Percentiles rank a stretch among this genome's conserved stretches.
Conservation (phyloP, 2,888 invertebrate genomes). For the Apamea sordens region DNA sequence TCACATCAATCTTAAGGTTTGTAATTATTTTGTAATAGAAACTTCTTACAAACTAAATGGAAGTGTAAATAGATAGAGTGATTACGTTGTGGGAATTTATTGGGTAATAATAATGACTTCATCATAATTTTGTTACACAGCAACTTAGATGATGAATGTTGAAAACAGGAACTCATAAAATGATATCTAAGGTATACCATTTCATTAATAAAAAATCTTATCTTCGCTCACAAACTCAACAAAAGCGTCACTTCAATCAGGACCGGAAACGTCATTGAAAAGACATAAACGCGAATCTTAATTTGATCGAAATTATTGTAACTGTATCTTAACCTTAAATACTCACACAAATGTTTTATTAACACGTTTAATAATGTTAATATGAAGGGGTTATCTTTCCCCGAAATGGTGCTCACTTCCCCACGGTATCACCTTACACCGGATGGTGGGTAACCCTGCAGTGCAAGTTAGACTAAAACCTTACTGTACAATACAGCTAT, state of each 20-base stretch:
- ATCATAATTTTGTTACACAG: conserved; percentile 36
- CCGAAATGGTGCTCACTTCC: conserved; percentile 81
- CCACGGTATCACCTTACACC: conserved; percentile 88
- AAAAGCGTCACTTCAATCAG: conserved; percentile 36
- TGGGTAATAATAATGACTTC: conserved; percentile 58
- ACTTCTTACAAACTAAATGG: conserved; percentile 59
- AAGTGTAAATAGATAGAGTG: conserved; percentile 62
- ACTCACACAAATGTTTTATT: conserved; percentile 46
- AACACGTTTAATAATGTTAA: conserved; percentile 68
- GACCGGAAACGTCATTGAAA: conserved; percentile 74
- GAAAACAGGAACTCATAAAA: conserved; percentile 16
- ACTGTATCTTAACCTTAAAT: conserved; percentile 47
- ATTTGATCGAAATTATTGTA: conserved; percentile 51
- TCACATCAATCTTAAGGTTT: conserved; percentile 57
- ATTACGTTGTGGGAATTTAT: conserved; percentile 57
- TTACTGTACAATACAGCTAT: conserved; percentile 43
- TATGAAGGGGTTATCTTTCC: conserved; percentile 73
- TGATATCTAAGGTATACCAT: conserved; percentile 9
- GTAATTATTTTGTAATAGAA: conserved; percentile 67
- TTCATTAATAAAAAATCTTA: conserved; percentile 21
- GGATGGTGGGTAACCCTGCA: conserved; percentile 85
- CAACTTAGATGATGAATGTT: conserved; percentile 11
- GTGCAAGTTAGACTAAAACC: conserved; percentile 72
- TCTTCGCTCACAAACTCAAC: conserved; percentile 21
- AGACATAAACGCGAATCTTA: conserved; percentile 78